These are phyloP conservation scores for Drosophila mimica DNA, from an alignment of 2,888 invertebrate species.

Conservation along the genomic window DNA sequence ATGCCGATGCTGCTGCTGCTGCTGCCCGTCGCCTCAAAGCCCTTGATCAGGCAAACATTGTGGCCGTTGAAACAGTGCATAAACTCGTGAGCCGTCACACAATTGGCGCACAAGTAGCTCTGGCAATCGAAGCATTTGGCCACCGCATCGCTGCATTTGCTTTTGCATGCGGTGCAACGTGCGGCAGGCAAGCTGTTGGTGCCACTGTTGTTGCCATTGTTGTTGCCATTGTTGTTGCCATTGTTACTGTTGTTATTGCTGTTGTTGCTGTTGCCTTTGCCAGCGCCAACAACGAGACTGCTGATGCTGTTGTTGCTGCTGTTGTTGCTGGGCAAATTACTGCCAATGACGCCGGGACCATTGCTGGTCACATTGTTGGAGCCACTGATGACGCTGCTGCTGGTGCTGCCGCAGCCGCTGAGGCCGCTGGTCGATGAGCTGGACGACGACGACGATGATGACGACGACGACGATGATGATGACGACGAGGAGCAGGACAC, in stretches of 20 bases:
- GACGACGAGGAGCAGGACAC: conserved; percentile 80
- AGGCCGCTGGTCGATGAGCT: conserved; percentile 85
- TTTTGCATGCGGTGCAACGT: conserved; percentile 98
- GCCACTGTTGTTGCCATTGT: conserved; percentile 31
- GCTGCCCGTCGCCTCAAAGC: conserved; percentile 68
- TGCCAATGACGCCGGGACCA: conserved; percentile 86
- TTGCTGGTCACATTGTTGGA: conserved; percentile 59
- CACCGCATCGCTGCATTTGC: conserved; percentile 96
- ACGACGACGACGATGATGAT: conserved; percentile 81
- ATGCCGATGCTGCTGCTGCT: conserved; percentile 19
- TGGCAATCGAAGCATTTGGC: conserved; percentile 98
- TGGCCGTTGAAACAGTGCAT: conserved; percentile 99
- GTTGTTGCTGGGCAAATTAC: conserved; percentile 73
- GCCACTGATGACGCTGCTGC: conserved; percentile 84
- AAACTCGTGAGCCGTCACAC: conserved; percentile 99
- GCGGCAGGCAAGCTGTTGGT: conserved; percentile 69
- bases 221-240: conserved; percentile 24
- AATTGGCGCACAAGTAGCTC: conserved; percentile 97
- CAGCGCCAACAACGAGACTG: conserved; percentile 66
- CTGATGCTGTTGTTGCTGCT: conserved; percentile 52
- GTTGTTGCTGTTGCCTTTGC: conserved; percentile 53
- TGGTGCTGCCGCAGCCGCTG: conserved; percentile 87
- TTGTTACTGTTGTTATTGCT: conserved; percentile 26
- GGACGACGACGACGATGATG: conserved; percentile 71
- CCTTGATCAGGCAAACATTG: conserved; percentile 89